Percentiles rank a stretch among this genome's conserved stretches.
phyloP scores from a whole-genome alignment of 2,797 vertebrate genomes.

The Galagoides demidoff region DNA sequence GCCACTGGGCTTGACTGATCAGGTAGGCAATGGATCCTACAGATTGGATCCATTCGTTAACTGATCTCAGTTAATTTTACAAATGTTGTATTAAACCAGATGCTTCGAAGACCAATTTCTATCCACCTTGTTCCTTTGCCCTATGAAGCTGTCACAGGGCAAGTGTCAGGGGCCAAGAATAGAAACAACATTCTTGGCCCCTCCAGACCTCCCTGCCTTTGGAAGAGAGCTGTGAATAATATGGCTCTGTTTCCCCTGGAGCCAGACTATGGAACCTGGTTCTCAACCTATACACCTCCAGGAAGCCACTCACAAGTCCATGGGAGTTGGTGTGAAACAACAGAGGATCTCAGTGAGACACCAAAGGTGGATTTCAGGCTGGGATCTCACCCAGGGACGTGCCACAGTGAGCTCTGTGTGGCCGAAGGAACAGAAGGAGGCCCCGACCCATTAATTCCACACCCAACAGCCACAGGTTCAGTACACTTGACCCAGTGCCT shows the following conservation, averaged over 20 bases:
- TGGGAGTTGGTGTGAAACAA: neutral
- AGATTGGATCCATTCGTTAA: neutral
- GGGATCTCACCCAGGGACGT: neutral
- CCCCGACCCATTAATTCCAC: neutral
- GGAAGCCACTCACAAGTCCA: neutral
- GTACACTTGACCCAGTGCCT: neutral
- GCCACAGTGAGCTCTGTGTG: neutral
- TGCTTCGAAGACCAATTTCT: neutral
- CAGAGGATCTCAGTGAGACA: neutral
- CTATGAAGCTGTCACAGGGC: neutral
- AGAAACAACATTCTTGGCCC: neutral
- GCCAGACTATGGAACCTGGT: neutral
- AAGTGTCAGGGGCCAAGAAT: neutral
- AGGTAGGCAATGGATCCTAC: neutral
- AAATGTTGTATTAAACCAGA: no score
- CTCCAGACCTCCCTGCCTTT: neutral
- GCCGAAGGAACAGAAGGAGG: neutral
- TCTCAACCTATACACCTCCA: neutral
- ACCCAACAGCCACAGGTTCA: neutral
- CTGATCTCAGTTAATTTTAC: neutral
- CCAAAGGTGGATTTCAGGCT: neutral
- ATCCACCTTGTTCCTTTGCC: neutral
- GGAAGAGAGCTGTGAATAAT: neutral
- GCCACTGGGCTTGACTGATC: neutral
- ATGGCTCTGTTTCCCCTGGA: neutral